Evolutionary conservation across 2,113 vertebrate species (phyloP).

Genomic region (Peucedramus taeniatus): DNA sequence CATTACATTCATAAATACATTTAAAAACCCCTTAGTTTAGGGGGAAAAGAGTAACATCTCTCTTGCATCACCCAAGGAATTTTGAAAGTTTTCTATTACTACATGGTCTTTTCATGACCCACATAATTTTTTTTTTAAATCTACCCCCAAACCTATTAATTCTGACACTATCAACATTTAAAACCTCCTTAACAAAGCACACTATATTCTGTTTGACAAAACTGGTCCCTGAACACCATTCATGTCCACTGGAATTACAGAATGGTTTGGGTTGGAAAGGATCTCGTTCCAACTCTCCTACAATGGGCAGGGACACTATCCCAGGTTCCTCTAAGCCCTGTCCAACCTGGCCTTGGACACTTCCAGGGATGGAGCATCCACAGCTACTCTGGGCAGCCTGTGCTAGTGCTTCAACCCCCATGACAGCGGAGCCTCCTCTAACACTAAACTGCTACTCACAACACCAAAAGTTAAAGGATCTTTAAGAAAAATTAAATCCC

Average conservation of each 20-base stretch:
- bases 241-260: background rate
- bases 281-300: background rate
- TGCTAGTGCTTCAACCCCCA: rapidly evolving
- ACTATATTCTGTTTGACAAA: background rate
- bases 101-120: background rate
- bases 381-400: background rate
- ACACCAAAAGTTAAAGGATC: background rate
- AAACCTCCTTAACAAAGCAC: background rate
- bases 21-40: background rate
- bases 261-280: background rate
- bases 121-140: no score
- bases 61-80: background rate
- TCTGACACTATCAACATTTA: background rate
- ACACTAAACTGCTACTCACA: background rate
- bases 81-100: background rate
- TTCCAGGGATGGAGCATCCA: background rate
- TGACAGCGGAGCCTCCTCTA: rapidly evolving
- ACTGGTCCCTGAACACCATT: background rate
- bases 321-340: background rate
- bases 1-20: background rate
- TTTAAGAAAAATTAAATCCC: background rate
- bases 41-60: background rate
- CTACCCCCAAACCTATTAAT: background rate
- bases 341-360: background rate
- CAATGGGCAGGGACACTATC: background rate